Conservation (phyloP, 2,888 invertebrate species). For the Lydus trimaculatus region DNA sequence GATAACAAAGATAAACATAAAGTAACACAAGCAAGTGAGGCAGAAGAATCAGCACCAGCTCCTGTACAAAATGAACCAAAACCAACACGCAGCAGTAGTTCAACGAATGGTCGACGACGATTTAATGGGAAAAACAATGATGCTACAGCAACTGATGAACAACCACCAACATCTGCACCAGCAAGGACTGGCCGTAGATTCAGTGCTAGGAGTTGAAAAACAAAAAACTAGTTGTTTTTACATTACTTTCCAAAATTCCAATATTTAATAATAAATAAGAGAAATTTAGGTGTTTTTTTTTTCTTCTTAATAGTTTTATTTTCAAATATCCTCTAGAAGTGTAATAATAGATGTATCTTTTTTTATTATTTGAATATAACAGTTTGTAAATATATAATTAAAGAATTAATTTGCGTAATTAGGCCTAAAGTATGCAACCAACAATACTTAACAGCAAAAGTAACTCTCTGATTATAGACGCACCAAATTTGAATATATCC, state of each 20-base stretch:
- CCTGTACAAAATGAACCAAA: conserved; percentile 36
- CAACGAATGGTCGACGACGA: conserved; percentile 42
- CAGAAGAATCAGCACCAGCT: conserved; percentile 44
- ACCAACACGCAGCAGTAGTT: conserved; percentile 27
- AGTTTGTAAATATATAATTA: conserved; percentile 24
- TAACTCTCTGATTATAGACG: too few relatives aligned
- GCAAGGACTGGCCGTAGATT: conserved; percentile 56
- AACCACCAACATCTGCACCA: conserved; percentile 42
- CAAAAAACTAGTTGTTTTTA: neutral
- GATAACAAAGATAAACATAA: conserved; percentile 45
- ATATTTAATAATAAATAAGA: conserved; percentile 9
- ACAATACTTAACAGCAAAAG: neutral
- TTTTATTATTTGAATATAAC: conserved; percentile 9
- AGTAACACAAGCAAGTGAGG: conserved; percentile 29
- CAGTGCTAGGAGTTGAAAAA: conserved; percentile 50
- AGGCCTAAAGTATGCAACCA: neutral
- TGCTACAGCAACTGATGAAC: conserved; percentile 31
- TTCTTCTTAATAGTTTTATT: conserved; percentile 11
- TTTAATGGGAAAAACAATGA: conserved; percentile 38
- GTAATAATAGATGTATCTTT: conserved; percentile 19
- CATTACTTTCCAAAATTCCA: neutral
- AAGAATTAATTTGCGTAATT: neutral
- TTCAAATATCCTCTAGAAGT: conserved; percentile 19
- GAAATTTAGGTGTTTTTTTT: neutral
- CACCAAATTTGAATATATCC: too few relatives aligned